Percentiles rank a stretch among this genome's conserved stretches.
Conservation (phyloP, 2,113 vertebrate species). For the Sturnira hondurensis region DNA sequence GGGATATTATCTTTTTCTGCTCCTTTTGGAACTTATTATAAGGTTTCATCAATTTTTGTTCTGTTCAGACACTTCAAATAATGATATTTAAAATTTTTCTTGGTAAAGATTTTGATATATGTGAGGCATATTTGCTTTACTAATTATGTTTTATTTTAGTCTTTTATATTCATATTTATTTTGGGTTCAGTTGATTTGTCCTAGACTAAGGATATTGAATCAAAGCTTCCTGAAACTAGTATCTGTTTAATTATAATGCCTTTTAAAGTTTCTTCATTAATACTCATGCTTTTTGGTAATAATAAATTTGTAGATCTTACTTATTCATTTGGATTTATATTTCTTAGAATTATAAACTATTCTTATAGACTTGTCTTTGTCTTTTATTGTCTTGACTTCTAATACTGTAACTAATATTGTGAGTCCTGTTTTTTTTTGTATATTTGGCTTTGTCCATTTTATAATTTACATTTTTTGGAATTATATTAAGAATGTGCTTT, state of each 20-base stretch:
- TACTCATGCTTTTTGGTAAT: background rate
- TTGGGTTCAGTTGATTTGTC: background rate
- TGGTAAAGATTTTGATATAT: background rate
- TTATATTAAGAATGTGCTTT: background rate
- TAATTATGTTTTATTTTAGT: background rate
- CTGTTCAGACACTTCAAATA: background rate
- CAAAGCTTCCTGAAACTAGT: background rate
- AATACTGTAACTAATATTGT: background rate
- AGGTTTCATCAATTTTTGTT: background rate
- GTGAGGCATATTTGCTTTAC: background rate
- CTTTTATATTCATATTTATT: background rate
- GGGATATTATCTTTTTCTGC: background rate
- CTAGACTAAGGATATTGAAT: background rate
- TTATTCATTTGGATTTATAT: background rate
- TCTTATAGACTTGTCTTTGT: background rate
- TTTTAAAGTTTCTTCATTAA: background rate
- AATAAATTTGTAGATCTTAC: background rate
- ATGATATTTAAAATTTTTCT: background rate
- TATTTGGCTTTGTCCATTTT: background rate
- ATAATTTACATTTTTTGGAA: background rate
- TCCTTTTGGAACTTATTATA: background rate
- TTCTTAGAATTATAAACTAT: background rate
- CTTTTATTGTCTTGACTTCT: background rate
- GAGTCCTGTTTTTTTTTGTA: background rate
- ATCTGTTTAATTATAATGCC: background rate